These are phyloP conservation scores for Drosophila baimaii DNA, from an alignment of 1,140 invertebrate species.

Conservation along the genomic window DNA sequence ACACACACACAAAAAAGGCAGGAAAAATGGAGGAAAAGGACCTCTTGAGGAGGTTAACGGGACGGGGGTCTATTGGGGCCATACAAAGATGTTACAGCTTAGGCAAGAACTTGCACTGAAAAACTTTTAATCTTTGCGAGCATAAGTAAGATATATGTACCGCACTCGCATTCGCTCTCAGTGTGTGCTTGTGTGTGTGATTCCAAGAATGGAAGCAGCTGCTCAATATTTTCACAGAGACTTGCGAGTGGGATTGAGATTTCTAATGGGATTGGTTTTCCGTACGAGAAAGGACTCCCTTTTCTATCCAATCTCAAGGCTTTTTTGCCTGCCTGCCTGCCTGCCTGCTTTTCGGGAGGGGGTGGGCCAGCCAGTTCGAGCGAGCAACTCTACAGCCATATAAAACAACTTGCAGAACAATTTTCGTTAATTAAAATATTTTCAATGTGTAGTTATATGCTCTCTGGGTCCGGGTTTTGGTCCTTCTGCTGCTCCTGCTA, in stretches of 20 bases:
- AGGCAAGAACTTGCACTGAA: constrained; percentile 81
- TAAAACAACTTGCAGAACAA: constrained; percentile 78
- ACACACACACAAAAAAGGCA: constrained; percentile 21
- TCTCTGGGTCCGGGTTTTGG: constrained; percentile 35
- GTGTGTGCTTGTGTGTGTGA: constrained; percentile 33
- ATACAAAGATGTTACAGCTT: constrained; percentile 82
- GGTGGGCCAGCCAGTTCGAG: constrained; percentile 42
- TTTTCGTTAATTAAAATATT: constrained; percentile 83
- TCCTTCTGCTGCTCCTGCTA: constrained; percentile 3
- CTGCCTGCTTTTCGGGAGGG: constrained; percentile 4
- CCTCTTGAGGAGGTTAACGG: constrained; percentile 21
- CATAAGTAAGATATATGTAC: constrained; percentile 81
- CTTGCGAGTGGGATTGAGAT: constrained; percentile 72
- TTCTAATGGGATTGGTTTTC: constrained; percentile 81
- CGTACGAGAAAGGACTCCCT: constrained; percentile 7
- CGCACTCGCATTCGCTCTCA: constrained; percentile 16
- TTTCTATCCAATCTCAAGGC: constrained; percentile 10
- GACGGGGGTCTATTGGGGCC: constrained; percentile 34
- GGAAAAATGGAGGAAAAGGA: constrained; percentile 22
- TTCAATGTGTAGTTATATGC: constrained; percentile 68
- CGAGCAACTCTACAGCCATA: constrained; percentile 56
- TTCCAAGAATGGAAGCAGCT: constrained; percentile 73
- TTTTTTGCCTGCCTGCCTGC: constrained; percentile 4
- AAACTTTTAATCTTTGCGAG: constrained; percentile 81
- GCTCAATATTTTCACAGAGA: constrained; percentile 71